Conservation (phyloP, 1,140 invertebrate genomes). For the Trigoniulus corallinus region DNA sequence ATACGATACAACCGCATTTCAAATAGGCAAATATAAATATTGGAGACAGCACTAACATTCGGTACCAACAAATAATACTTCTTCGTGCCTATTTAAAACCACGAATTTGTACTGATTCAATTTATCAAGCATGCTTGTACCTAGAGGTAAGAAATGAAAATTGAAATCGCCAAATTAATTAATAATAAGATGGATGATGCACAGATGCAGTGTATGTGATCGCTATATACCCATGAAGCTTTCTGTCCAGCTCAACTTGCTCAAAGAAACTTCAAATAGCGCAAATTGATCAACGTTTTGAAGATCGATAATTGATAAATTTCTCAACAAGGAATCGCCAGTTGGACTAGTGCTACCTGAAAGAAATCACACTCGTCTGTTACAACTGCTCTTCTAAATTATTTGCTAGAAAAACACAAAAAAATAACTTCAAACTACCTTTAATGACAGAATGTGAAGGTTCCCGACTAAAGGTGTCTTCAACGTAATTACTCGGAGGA, state of each 20-base stretch:
- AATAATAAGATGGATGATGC: background rate
- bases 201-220: background rate
- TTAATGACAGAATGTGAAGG: too few species aligned
- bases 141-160: background rate
- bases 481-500: too few species aligned
- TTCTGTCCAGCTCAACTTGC: background rate
- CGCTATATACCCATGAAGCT: background rate
- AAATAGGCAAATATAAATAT: too few species aligned
- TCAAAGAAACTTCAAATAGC: background rate
- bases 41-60: background rate
- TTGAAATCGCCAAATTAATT: background rate
- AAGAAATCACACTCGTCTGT: background rate
- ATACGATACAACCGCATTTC: too few species aligned
- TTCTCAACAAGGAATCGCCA: background rate
- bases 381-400: too few species aligned
- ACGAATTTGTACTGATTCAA: slow-evolving; percentile 1
- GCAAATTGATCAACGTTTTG: background rate
- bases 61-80: background rate
- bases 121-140: background rate
- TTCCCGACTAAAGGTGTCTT: too few species aligned
- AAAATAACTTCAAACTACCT: too few species aligned
- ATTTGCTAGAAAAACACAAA: too few species aligned
- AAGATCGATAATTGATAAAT: background rate
- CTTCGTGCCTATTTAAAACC: background rate
- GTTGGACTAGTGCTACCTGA: background rate